phyloP scores from a whole-genome alignment of 2,888 invertebrate genomes.

The Eupithecia insigniata region DNA sequence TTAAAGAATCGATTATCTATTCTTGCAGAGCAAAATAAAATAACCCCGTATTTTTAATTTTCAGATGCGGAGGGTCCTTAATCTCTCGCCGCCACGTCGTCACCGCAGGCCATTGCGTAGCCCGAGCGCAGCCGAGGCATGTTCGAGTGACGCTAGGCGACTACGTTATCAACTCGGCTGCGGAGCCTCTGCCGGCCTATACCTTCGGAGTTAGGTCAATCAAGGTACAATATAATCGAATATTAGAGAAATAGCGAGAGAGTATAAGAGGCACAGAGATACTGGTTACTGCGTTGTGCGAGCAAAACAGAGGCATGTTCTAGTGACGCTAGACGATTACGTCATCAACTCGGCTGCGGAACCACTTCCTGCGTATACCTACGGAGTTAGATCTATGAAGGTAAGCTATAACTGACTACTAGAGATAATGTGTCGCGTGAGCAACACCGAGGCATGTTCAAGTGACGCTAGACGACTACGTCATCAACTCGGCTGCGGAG shows the following conservation, averaged over 20 bases:
- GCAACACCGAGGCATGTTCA: conserved; percentile 95
- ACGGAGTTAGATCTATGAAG: conserved; percentile 94
- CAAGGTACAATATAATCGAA: conserved; percentile 62
- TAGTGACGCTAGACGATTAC: conserved; percentile 96
- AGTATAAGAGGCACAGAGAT: too few species aligned
- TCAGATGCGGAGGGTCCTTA: conserved; percentile 95
- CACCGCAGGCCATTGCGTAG: conserved; percentile 97
- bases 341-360: conserved; percentile 97
- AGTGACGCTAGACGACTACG: conserved; percentile 96
- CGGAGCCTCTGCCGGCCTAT: conserved; percentile 95
- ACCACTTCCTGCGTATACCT: conserved; percentile 95
- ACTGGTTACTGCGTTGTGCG: conserved; percentile 93
- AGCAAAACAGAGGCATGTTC: conserved; percentile 94
- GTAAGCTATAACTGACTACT: neutral
- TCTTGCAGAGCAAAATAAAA: too few species aligned
- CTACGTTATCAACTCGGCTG: conserved; percentile 96
- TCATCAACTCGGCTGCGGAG: conserved; percentile 96
- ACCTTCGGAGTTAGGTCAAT: conserved; percentile 96
- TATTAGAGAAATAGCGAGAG: too few species aligned
- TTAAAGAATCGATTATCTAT: too few species aligned
- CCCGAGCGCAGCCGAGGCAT: conserved; percentile 94
- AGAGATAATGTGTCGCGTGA: conserved; percentile 63
- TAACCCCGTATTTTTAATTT: too few species aligned
- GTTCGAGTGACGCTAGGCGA: conserved; percentile 96
- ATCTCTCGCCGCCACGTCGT: conserved; percentile 96